Evolutionary conservation across 2,888 invertebrate genomes (phyloP).

Genomic region (Leptothorax acervorum): DNA sequence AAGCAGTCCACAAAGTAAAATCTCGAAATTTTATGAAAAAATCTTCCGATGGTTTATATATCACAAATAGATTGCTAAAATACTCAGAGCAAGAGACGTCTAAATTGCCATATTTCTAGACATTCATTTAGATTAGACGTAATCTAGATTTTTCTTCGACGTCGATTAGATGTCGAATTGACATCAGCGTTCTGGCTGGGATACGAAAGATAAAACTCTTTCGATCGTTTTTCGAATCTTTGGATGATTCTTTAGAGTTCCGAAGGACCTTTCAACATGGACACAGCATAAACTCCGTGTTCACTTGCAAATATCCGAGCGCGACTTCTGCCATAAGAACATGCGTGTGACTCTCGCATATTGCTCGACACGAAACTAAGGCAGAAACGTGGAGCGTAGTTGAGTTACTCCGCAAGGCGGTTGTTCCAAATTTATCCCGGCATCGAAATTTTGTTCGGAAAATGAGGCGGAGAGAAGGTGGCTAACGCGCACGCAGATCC

Average conservation of each 20-base stretch:
- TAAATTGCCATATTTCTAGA: no score
- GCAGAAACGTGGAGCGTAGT: conserved; percentile 60
- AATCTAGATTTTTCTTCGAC: no score
- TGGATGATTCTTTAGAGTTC: background rate
- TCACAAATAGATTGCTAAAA: no score
- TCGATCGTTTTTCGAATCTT: background rate
- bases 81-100: no score
- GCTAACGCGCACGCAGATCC: background rate
- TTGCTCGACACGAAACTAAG: conserved; percentile 65
- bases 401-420: conserved; percentile 63
- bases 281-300: background rate
- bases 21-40: no score
- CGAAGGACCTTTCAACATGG: background rate
- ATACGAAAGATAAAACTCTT: background rate
- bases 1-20: no score
- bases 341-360: conserved; percentile 22
- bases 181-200: no score
- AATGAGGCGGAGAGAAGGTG: conserved; percentile 10
- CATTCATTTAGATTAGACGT: no score
- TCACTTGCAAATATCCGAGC: conserved; percentile 11
- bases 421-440: conserved; percentile 75
- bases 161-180: no score
- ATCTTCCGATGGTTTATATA: no score
- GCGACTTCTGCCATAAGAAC: conserved; percentile 13
- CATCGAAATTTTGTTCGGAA: conserved; percentile 65